Conservation (phyloP, 2,888 invertebrate species). For the Tryphoninae sp. region DNA sequence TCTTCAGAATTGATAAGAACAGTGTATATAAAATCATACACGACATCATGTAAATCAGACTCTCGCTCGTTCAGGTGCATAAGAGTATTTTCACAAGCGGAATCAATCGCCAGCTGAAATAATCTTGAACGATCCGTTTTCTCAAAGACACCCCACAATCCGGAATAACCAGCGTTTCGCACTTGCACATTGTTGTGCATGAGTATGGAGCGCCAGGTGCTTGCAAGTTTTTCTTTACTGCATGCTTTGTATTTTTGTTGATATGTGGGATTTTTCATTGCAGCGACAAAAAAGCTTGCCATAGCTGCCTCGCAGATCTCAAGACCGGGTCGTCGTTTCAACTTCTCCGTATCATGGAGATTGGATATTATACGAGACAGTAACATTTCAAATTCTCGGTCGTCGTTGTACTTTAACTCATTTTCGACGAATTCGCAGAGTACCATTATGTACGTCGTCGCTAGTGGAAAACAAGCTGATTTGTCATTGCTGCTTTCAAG, state of each 20-base stretch:
- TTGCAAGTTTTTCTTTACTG: background rate
- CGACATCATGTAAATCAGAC: conserved; percentile 69
- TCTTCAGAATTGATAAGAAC: conserved; percentile 42
- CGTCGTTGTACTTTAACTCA: conserved; percentile 21
- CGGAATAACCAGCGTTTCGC: conserved; percentile 70
- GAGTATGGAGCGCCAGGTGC: conserved; percentile 65
- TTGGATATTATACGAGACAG: conserved; percentile 65
- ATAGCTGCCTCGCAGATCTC: conserved; percentile 73
- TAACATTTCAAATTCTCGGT: conserved; percentile 58
- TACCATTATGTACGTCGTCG: conserved; percentile 71
- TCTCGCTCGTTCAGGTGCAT: conserved; percentile 63
- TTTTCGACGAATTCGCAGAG: conserved; percentile 65
- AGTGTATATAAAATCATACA: conserved; percentile 72
- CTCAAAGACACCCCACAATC: conserved; percentile 52
- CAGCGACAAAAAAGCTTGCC: conserved; percentile 67
- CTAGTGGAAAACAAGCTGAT: conserved; percentile 74
- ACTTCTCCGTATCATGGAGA: conserved; percentile 60
- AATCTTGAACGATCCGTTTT: conserved; percentile 43
- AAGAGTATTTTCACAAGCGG: conserved; percentile 15
- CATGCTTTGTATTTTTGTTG: background rate
- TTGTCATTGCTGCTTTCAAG: conserved; percentile 68
- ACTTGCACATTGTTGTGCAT: conserved; percentile 68
- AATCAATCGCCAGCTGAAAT: conserved; percentile 50
- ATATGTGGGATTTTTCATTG: conserved; percentile 36
- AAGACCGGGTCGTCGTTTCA: conserved; percentile 73